Evolutionary conservation across 2,113 vertebrate species (phyloP), one percentile per base, ranked within the genome.

Genomic region (Gallinago jamesoni): DNA sequence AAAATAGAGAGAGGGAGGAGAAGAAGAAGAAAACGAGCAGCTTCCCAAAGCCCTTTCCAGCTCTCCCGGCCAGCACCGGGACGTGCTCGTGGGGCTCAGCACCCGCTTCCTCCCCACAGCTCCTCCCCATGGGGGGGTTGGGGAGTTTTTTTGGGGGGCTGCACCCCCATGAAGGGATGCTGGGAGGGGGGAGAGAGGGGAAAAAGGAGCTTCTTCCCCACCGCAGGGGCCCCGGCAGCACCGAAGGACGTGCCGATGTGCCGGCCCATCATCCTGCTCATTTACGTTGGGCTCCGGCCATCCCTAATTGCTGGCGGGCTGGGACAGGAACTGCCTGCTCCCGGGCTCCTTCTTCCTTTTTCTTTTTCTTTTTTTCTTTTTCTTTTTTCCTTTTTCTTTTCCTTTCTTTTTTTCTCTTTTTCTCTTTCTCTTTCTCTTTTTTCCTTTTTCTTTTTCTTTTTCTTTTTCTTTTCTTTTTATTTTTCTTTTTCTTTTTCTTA

Each of bases 1-100:
- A 7, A 45, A 43, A 16, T 43, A 43, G 43, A 43, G 43, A 45
- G 43, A 47, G 45, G 8, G 23, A 25, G 9, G 15, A 5, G 7
- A 13, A 39, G 28, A 37, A 24, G 18, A 22, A 69, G 52, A 5
- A 15, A 33, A 8, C 0, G 6, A 91, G 33, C 56, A 4, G 66
- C 89, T 92, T 93, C 91, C 74, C 90, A 66, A 74, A 60, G 37
- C 35, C 3, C 27, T 66, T 94, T 75, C 88, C 94, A 90, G 82
- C 83, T 78, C 74, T 83, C 83, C 67, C 2, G 2, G 80, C 52
- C 87, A 67, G 35, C 20, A 1, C 75, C 3, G 6, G 70, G 57
- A 88, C 50, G 45, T 82, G 75, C 59, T 37, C 2, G 3, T 17
- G 64, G 86, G 41, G 62, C 8, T 4, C 72, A 86, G 25, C 21